phyloP scores from a whole-genome alignment of 2,797 vertebrate genomes.

The Hyperoplus immaculatus region DNA sequence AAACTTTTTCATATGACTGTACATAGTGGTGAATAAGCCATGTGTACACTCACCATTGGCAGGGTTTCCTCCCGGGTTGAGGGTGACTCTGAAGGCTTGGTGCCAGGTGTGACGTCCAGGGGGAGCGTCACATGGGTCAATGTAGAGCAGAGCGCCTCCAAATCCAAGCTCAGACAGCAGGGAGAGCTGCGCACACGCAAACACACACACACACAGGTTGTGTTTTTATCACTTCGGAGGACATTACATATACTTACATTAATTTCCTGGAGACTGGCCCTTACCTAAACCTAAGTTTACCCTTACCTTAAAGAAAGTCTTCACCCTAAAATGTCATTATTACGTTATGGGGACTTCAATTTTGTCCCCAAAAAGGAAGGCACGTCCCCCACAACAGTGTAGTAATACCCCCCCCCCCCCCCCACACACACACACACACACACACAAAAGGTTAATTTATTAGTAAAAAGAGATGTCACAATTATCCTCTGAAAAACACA shows the following conservation, averaged over 20 bases:
- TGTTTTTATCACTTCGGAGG: too few species aligned
- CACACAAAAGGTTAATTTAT: not conserved
- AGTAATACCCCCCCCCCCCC: too few species aligned
- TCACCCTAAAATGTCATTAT: too few species aligned
- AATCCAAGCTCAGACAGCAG: conserved; percentile 91
- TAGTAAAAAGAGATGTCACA: not conserved
- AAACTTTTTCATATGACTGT: too few species aligned
- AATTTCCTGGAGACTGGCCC: too few species aligned
- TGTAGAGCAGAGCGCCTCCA: conserved; percentile 90
- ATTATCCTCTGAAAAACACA: not conserved
- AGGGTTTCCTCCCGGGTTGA: conserved; percentile 91
- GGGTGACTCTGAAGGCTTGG: conserved; percentile 90
- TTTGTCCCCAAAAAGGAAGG: too few species aligned
- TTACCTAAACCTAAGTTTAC: too few species aligned
- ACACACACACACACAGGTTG: not conserved
- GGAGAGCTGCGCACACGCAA: conserved; percentile 84
- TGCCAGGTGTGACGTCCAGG: conserved; percentile 71
- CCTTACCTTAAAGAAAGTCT: too few species aligned
- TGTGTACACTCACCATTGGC: conserved; percentile 85
- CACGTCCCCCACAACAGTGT: too few species aligned
- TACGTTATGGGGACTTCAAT: too few species aligned
- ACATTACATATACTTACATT: too few species aligned
- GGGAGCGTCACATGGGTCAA: conserved; percentile 92
- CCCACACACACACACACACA: too few species aligned
- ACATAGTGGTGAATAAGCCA: not conserved